These are phyloP conservation scores for Aphidius colemani DNA, from an alignment of 2,888 invertebrate species.

Conservation along the genomic window DNA sequence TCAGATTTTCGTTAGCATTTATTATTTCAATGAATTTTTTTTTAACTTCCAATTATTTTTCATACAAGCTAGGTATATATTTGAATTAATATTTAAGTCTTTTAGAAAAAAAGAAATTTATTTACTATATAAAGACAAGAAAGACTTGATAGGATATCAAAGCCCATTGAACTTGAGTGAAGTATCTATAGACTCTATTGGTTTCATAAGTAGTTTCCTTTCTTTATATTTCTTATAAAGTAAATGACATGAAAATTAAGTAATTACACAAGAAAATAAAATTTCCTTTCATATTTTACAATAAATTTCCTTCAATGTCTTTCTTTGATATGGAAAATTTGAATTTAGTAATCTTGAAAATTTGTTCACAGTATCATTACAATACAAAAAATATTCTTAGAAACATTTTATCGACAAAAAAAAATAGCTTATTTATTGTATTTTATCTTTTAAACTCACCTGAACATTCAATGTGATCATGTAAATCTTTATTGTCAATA, in stretches of 20 bases:
- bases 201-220: too few species aligned
- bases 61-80: too few species aligned
- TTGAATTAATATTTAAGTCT: too few species aligned
- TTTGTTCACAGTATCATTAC: neutral
- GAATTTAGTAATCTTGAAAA: neutral
- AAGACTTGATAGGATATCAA: too few species aligned
- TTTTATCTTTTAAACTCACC: slow-evolving; percentile 41
- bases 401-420: neutral
- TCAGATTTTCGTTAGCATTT: neutral
- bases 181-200: too few species aligned
- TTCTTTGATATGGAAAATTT: neutral
- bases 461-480: slow-evolving; percentile 58
- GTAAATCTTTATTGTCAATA: slow-evolving; percentile 59
- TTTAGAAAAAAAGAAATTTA: too few species aligned
- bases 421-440: neutral
- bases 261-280: slow-evolving; percentile 1
- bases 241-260: too few species aligned
- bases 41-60: too few species aligned
- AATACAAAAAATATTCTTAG: neutral
- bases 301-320: neutral
- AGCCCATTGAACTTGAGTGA: too few species aligned
- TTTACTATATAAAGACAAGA: too few species aligned
- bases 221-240: too few species aligned
- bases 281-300: neutral
- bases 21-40: neutral